Evolutionary conservation across 2,797 vertebrate genomes (phyloP).

Genomic region (Arvicola amphibius): DNA sequence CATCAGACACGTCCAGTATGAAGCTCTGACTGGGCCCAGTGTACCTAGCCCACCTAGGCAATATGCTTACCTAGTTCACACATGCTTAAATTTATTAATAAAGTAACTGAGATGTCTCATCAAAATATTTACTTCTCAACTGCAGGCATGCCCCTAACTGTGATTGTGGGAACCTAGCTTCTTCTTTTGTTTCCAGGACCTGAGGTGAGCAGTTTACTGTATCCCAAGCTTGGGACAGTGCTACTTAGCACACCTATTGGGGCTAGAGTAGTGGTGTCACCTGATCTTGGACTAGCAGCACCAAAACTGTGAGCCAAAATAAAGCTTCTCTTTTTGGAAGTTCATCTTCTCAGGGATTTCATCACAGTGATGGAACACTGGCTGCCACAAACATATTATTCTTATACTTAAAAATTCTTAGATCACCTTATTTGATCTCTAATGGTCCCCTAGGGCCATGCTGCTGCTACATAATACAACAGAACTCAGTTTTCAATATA

Average conservation of each 20-base stretch:
- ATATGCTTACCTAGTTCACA: slow-evolving; percentile 20
- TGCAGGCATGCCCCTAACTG: neutral
- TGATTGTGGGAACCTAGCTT: neutral
- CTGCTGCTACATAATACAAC: neutral
- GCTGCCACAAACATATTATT: neutral
- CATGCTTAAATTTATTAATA: slow-evolving; percentile 21
- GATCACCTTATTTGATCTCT: slow-evolving; percentile 20
- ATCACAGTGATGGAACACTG: neutral
- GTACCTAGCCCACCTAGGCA: neutral
- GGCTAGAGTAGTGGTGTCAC: neutral
- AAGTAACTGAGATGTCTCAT: slow-evolving; percentile 20
- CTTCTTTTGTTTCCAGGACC: neutral
- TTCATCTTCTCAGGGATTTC: neutral
- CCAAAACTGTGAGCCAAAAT: neutral
- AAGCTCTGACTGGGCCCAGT: neutral
- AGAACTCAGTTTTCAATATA: neutral
- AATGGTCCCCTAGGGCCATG: neutral
- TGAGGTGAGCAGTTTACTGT: neutral
- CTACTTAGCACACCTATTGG: neutral
- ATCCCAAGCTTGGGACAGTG: neutral
- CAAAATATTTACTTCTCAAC: slow-evolving; percentile 30
- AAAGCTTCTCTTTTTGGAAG: neutral
- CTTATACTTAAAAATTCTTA: neutral
- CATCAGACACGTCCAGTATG: neutral
- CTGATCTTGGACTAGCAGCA: neutral